A percentile compares a stretch with the other conserved stretches of the same genome.
phyloP scores from a whole-genome alignment of 2,113 vertebrate genomes.

The Stegastes partitus region DNA sequence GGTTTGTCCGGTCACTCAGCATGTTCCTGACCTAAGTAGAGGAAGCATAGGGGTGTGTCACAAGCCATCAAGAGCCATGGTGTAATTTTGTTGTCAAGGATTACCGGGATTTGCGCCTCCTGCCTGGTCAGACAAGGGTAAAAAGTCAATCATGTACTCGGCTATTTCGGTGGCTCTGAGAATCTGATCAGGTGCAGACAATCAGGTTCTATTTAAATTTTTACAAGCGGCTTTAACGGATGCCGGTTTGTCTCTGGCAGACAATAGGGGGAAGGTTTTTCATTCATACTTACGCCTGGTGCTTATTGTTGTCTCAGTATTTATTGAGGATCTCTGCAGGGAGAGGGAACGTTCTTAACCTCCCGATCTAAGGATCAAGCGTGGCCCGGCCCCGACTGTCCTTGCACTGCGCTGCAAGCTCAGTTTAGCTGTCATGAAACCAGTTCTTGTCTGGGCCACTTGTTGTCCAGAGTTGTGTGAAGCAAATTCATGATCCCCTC shows the following conservation, averaged over 20 bases:
- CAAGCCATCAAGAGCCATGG: conserved; percentile 32
- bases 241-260: background rate
- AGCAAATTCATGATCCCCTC: background rate
- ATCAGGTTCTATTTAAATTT: conserved; percentile 1
- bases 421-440: conserved; percentile 27
- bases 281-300: background rate
- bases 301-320: conserved; percentile 3
- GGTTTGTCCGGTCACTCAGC: conserved; percentile 6
- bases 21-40: conserved; percentile 13
- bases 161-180: conserved; percentile 49
- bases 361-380: conserved; percentile 27
- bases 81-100: conserved; percentile 62
- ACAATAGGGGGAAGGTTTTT: background rate
- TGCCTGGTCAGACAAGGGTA: conserved; percentile 42
- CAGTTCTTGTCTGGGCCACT: background rate
- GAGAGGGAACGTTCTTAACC: conserved; percentile 5
- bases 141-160: conserved; percentile 39
- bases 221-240: background rate
- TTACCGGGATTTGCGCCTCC: conserved; percentile 65
- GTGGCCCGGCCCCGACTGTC: background rate
- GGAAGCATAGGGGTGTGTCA: conserved; percentile 12
- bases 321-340: conserved; percentile 6
- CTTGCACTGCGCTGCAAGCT: background rate
- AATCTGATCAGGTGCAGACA: conserved; percentile 8
- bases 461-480: background rate